Percentiles rank a stretch among this genome's conserved stretches.
Conservation (phyloP, 2,113 vertebrate species). For the Lophura nycthemera region DNA sequence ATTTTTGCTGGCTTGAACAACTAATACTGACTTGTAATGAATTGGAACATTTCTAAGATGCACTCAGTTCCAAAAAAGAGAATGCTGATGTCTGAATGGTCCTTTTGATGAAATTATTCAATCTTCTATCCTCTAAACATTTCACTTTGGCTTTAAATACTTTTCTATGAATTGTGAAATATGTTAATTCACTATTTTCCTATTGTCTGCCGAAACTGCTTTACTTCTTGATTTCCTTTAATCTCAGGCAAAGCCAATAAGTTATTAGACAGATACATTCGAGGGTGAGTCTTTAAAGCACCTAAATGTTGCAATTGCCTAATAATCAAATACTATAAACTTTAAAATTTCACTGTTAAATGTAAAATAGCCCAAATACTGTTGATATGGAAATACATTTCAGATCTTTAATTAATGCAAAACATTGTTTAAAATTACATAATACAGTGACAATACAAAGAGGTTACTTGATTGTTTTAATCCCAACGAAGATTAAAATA, state of each 20-base stretch:
- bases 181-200: not conserved
- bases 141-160: not conserved
- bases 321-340: not conserved
- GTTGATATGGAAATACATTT: not conserved
- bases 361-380: not conserved
- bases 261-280: not conserved
- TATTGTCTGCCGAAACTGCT: not conserved
- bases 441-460: not conserved
- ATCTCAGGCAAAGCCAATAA: not conserved
- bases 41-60: not conserved
- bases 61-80: not conserved
- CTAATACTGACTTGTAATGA: not conserved
- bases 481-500: not conserved
- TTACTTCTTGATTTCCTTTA: not conserved
- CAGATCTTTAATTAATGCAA: not conserved
- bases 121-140: not conserved
- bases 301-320: not conserved
- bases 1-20: not conserved
- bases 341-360: not conserved
- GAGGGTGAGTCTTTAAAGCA: not conserved
- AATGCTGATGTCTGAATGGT: not conserved
- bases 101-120: not conserved
- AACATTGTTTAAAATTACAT: not conserved
- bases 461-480: not conserved
- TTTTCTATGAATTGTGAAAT: not conserved